Percentiles rank a stretch among this genome's conserved stretches.
phyloP scores from a whole-genome alignment of 1,140 invertebrate genomes.

The Phenacoccus solenopsis region DNA sequence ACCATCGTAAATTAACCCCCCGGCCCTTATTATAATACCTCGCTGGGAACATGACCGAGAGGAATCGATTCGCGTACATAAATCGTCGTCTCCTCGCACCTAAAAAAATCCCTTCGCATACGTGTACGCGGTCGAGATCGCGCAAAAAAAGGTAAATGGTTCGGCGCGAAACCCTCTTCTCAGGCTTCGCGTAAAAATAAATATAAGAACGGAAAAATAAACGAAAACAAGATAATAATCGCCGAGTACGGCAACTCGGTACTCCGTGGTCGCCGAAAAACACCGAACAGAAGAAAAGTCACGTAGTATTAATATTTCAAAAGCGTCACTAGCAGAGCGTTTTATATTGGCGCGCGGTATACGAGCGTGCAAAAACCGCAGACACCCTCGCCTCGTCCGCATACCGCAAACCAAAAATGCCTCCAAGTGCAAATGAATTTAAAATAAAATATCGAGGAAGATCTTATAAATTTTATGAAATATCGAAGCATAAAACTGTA shows the following conservation, averaged over 20 bases:
- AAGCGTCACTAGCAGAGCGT: constrained; percentile 9
- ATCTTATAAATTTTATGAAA: constrained; percentile 6
- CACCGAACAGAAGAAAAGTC: neutral
- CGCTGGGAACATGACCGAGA: too few species aligned
- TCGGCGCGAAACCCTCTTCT: neutral
- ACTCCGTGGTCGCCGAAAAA: neutral
- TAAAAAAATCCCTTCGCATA: neutral
- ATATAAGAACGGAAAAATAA: neutral
- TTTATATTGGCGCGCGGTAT: neutral
- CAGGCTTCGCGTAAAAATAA: neutral
- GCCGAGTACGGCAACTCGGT: neutral
- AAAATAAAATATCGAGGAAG: constrained; percentile 1
- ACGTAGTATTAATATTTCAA: constrained; percentile 14
- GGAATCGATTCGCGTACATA: too few species aligned
- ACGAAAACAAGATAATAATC: constrained; percentile 3
- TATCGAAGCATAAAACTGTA: constrained; percentile 12
- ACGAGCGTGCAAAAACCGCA: neutral
- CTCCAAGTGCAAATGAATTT: constrained; percentile 13
- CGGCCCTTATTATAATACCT: too few species aligned
- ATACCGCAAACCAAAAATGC: neutral
- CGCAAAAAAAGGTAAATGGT: too few species aligned
- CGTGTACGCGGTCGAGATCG: neutral
- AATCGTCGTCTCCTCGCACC: too few species aligned
- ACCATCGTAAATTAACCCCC: too few species aligned
- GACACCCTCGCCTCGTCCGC: neutral